Conservation (phyloP, 1,140 invertebrate genomes). For the Ylistrum balloti region DNA sequence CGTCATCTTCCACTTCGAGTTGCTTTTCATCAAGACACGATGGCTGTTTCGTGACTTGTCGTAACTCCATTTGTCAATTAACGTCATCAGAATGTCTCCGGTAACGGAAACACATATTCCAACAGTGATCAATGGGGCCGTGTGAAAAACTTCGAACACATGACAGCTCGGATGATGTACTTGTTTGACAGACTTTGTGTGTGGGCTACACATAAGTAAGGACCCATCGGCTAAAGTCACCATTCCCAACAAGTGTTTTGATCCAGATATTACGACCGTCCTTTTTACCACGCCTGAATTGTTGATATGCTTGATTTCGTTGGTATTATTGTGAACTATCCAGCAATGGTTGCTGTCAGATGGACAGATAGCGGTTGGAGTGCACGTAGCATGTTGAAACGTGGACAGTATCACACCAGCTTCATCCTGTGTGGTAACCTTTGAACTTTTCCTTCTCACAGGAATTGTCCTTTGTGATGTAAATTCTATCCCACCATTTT, state of each 20-base stretch:
- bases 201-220: neutral
- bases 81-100: neutral
- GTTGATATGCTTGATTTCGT: neutral
- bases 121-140: neutral
- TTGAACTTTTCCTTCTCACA: conserved; percentile 5
- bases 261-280: neutral
- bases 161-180: conserved; percentile 7
- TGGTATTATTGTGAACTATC: neutral
- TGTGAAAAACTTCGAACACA: neutral
- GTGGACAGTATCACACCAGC: conserved; percentile 1
- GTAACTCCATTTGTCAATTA: conserved; percentile 24
- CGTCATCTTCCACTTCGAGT: neutral
- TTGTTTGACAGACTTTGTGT: neutral
- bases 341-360: neutral
- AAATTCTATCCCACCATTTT: neutral
- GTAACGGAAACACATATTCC: neutral
- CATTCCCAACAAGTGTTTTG: neutral
- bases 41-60: neutral
- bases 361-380: neutral
- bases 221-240: neutral
- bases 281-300: neutral
- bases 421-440: neutral
- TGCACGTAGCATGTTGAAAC: neutral
- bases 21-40: conserved; percentile 16
- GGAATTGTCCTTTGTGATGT: neutral